Conservation (phyloP, 53 echinoderm and acorn worm genomes). For the Stichopus horrens region DNA sequence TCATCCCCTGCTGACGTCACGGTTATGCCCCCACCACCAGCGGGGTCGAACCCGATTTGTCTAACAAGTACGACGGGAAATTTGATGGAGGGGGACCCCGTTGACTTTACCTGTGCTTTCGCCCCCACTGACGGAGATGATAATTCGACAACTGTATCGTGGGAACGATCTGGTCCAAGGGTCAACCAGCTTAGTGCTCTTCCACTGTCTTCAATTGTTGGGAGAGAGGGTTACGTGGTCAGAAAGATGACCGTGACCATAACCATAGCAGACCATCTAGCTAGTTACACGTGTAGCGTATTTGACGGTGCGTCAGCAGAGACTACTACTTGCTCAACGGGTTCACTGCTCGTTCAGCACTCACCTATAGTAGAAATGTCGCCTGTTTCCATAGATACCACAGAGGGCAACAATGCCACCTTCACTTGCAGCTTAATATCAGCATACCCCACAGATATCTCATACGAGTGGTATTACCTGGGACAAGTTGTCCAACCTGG, state of each 20-base stretch:
- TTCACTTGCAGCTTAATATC: slow-evolving; percentile 65
- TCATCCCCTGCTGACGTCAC: slow-evolving; percentile 55
- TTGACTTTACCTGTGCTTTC: slow-evolving; percentile 81
- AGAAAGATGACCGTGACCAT: slow-evolving; percentile 68
- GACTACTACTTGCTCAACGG: slow-evolving; percentile 68
- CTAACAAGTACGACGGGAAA: slow-evolving; percentile 67
- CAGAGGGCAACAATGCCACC: slow-evolving; percentile 51
- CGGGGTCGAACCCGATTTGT: slow-evolving; percentile 60
- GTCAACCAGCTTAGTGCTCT: neutral
- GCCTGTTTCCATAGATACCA: slow-evolving; percentile 50
- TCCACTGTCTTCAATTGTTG: neutral
- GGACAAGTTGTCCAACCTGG: slow-evolving; percentile 21
- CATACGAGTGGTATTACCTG: slow-evolving; percentile 64
- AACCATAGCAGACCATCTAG: slow-evolving; percentile 52
- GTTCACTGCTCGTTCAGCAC: slow-evolving; percentile 61
- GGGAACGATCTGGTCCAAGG: slow-evolving; percentile 26
- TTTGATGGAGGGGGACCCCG: slow-evolving; percentile 65
- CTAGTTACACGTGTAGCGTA: slow-evolving; percentile 64
- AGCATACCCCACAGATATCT: slow-evolving; percentile 59
- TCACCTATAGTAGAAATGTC: slow-evolving; percentile 62
- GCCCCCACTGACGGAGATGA: slow-evolving; percentile 23
- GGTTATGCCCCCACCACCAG: slow-evolving; percentile 46
- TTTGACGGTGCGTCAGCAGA: slow-evolving; percentile 26
- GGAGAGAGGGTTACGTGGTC: slow-evolving; percentile 57
- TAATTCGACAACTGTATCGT: neutral